These are phyloP conservation scores for Callopanchax toddi DNA, from an alignment of 2,113 vertebrate genomes.

Conservation along the genomic window DNA sequence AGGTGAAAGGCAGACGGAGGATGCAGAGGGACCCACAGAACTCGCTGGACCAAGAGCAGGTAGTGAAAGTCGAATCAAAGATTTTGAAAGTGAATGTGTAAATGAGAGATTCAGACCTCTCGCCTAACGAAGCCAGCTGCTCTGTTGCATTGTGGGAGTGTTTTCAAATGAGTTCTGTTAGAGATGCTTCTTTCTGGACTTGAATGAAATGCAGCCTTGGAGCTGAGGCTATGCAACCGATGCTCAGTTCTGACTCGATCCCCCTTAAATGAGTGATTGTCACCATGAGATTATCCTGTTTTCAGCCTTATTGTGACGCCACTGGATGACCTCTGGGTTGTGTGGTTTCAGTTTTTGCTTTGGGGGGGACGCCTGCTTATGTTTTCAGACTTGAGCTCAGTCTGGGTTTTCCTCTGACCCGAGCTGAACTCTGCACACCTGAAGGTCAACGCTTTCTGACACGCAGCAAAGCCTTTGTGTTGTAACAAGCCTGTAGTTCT, in stretches of 20 bases:
- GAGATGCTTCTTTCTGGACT: conserved; percentile 11
- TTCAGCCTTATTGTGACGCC: conserved; percentile 44
- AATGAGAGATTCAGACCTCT: conserved; percentile 58
- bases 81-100: conserved; percentile 61
- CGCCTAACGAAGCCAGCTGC: conserved; percentile 5
- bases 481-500: conserved; percentile 36
- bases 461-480: conserved; percentile 24
- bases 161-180: conserved; percentile 1
- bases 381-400: conserved; percentile 3
- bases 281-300: conserved; percentile 28
- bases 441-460: neutral
- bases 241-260: conserved; percentile 5
- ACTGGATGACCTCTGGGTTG: conserved; percentile 46
- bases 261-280: conserved; percentile 57
- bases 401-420: neutral
- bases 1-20: conserved; percentile 21
- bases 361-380: conserved; percentile 24
- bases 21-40: conserved; percentile 75
- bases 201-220: conserved; percentile 34
- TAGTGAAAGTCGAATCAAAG: conserved; percentile 49
- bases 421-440: conserved; percentile 5
- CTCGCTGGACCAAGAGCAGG: conserved; percentile 69
- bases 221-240: conserved; percentile 35
- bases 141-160: neutral
- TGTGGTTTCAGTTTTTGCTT: conserved; percentile 30